Evolutionary conservation across 2,797 vertebrate species (phyloP).

Genomic region (Hippoglossus hippoglossus): DNA sequence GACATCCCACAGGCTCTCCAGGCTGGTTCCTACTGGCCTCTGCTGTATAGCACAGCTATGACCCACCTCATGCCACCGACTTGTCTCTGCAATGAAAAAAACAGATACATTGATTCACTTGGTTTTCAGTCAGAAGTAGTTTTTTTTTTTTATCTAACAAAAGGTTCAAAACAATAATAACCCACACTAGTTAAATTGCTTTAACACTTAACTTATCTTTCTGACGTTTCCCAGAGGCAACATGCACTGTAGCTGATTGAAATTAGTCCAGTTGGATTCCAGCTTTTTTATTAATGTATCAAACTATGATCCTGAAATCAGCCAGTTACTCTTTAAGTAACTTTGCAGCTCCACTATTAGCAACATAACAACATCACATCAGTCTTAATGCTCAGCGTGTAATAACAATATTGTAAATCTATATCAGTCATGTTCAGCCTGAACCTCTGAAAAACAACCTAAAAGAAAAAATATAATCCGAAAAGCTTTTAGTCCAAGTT

Average conservation of each 20-base stretch:
- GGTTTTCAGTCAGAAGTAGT: no score
- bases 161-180: no score
- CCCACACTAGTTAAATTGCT: background rate
- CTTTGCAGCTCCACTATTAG: no score
- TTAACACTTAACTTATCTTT: background rate
- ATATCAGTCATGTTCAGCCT: background rate
- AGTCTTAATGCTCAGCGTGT: background rate
- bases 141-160: no score
- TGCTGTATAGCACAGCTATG: slow-evolving; percentile 73
- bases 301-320: no score
- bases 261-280: no score
- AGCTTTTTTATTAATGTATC: no score
- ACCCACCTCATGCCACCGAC: slow-evolving; percentile 75
- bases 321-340: no score
- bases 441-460: background rate
- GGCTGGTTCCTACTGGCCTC: slow-evolving; percentile 79
- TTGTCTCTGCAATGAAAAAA: slow-evolving; percentile 72
- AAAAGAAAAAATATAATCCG: no score
- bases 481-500: background rate
- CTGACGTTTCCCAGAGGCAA: no score
- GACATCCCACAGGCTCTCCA: slow-evolving; percentile 85
- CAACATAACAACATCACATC: background rate
- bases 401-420: background rate
- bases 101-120: slow-evolving; percentile 1
- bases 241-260: no score